These are phyloP conservation scores for Rutpela maculata DNA, from an alignment of 2,888 invertebrate genomes.

Conservation along the genomic window DNA sequence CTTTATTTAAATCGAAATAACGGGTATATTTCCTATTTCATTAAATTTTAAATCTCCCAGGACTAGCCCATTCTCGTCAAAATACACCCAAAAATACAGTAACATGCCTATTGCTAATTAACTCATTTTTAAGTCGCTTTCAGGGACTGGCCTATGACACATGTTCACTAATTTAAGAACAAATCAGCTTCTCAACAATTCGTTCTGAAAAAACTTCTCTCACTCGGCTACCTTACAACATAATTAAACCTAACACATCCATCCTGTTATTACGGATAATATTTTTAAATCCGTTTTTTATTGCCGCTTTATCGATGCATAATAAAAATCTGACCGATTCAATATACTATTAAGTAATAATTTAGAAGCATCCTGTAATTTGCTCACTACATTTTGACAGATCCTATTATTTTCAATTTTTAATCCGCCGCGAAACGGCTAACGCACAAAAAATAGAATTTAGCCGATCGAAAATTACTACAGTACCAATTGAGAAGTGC, in stretches of 20 bases:
- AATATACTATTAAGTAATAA: slow-evolving; percentile 19
- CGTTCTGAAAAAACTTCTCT: not conserved
- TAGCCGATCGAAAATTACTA: slow-evolving; percentile 15
- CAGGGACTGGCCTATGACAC: too few relatives aligned
- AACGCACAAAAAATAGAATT: slow-evolving; percentile 12
- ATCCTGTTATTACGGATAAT: slow-evolving; percentile 15
- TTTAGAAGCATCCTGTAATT: slow-evolving; percentile 26
- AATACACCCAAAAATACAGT: too few relatives aligned
- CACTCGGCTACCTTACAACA: not conserved
- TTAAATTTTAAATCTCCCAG: too few relatives aligned
- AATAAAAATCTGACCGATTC: slow-evolving; percentile 9
- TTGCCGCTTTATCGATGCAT: slow-evolving; percentile 14
- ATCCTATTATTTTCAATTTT: slow-evolving; percentile 28
- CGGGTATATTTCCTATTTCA: too few relatives aligned
- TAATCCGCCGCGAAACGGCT: slow-evolving; percentile 22
- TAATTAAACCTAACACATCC: not conserved
- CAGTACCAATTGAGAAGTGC: not conserved
- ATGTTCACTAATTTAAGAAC: too few relatives aligned
- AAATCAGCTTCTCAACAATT: too few relatives aligned
- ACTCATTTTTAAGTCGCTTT: too few relatives aligned
- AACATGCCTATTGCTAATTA: too few relatives aligned
- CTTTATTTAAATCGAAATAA: too few relatives aligned
- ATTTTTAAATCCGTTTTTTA: slow-evolving; percentile 12
- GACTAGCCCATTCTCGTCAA: too few relatives aligned
- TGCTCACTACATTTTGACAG: slow-evolving; percentile 12